phyloP scores from a whole-genome alignment of 2,113 vertebrate genomes.

The Planiliza haematocheilus region DNA sequence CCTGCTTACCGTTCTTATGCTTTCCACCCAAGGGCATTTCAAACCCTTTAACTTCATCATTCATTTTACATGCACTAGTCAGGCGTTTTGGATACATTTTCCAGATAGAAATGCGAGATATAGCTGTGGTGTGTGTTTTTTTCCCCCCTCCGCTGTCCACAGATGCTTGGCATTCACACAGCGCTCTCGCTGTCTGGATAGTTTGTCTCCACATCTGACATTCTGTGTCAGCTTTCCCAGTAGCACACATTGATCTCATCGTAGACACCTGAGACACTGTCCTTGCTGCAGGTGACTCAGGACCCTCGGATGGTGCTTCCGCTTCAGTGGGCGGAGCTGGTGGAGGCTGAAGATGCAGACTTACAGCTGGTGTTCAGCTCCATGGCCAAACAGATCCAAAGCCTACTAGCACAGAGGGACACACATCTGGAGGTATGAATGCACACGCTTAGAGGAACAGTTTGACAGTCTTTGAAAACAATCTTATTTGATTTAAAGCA shows the following conservation, averaged over 20 bases:
- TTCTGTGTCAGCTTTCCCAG: slow-evolving; percentile 30
- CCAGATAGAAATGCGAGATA: slow-evolving; percentile 18
- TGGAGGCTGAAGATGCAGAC: slow-evolving; percentile 75
- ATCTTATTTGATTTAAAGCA: too few relatives aligned
- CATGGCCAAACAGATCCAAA: slow-evolving; percentile 82
- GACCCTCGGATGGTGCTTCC: slow-evolving; percentile 84
- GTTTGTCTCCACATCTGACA: slow-evolving; percentile 34
- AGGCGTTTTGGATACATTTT: slow-evolving; percentile 31
- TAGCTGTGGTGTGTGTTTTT: not conserved
- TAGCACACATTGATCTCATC: slow-evolving; percentile 36
- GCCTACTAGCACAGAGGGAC: slow-evolving; percentile 86
- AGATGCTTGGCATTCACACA: slow-evolving; percentile 42
- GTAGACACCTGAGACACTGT: slow-evolving; percentile 39
- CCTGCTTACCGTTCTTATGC: slow-evolving; percentile 55
- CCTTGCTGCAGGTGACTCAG: slow-evolving; percentile 86
- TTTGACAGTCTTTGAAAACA: slow-evolving; percentile 17
- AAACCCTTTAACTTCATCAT: slow-evolving; percentile 58
- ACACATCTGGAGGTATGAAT: slow-evolving; percentile 85
- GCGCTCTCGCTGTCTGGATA: slow-evolving; percentile 18
- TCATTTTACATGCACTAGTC: slow-evolving; percentile 60
- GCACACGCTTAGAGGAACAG: not conserved
- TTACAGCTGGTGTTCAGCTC: slow-evolving; percentile 80
- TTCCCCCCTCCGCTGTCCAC: not conserved
- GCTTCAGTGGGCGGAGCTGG: slow-evolving; percentile 84
- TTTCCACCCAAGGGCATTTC: slow-evolving; percentile 56